Conservation (phyloP, 2,888 invertebrate genomes). For the Melanotus villosus region DNA sequence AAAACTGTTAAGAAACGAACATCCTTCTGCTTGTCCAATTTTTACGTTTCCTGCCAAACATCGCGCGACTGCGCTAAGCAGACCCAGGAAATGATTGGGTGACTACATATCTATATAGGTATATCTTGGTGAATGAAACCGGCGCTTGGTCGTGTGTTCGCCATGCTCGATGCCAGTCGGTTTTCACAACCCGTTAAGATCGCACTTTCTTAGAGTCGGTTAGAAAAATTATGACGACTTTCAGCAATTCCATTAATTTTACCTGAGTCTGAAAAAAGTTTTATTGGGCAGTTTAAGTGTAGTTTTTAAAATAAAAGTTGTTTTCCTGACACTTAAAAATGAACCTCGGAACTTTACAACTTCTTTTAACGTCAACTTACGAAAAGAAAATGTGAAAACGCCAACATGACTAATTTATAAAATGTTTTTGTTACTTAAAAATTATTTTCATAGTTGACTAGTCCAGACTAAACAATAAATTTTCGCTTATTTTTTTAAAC, state of each 20-base stretch:
- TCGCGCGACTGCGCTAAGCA: conserved; percentile 53
- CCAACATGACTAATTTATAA: not conserved
- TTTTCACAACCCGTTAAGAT: conserved; percentile 59
- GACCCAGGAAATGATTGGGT: conserved; percentile 58
- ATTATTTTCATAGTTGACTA: not conserved
- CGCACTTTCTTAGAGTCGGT: conserved; percentile 47
- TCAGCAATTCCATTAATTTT: conserved; percentile 27
- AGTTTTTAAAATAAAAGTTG: conserved; percentile 10
- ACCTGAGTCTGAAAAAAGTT: conserved; percentile 28
- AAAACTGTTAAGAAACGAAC: conserved; percentile 32
- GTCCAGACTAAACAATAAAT: conserved; percentile 14
- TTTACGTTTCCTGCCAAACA: conserved; percentile 18
- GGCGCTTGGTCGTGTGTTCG: conserved; percentile 54
- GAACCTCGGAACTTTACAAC: not conserved
- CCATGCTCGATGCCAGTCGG: conserved; percentile 58
- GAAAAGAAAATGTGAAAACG: conserved; percentile 11
- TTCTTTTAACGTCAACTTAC: not conserved
- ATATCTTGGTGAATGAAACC: conserved; percentile 56
- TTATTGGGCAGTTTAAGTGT: conserved; percentile 15
- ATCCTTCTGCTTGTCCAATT: conserved; percentile 32
- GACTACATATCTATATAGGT: conserved; percentile 58
- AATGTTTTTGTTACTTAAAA: not conserved
- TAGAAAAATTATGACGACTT: conserved; percentile 46
- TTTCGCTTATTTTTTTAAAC: not conserved
- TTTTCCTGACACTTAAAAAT: not conserved